Evolutionary conservation across 2,888 invertebrate genomes (phyloP), one percentile per base, ranked within the genome.

Genomic region (Aleiodes leptofemur): DNA sequence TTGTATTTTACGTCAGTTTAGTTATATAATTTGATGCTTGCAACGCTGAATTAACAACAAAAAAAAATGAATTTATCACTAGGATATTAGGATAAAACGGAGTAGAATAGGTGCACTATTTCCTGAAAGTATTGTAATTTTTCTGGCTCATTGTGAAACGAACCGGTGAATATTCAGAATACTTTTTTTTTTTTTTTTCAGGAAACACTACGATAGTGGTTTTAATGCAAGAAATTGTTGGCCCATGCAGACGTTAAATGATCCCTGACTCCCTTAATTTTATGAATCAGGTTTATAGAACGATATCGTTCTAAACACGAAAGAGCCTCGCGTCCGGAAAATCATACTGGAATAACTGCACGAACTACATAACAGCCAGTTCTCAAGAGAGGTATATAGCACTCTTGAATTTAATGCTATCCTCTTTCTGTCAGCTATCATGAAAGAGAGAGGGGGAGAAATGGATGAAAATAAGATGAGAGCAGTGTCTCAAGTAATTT

Each of bases 131-230:
- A 59, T 11, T 59, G 59, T 48, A 48, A 71, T 71, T 71, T 71
- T 71, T 59, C 50, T 71, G 57, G 57, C 8, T 38, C 56, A 56
- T 43, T 56, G 55, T 70, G 43, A 70, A 55, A 38, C 59, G 57
- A 29, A 7, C 50, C 57, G 71, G 29, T 71, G 48, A 50, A 59
- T 71, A 71, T 57, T 71, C 48, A 71, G 57, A 23, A 71, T 50
- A 29, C 29, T 71, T 23, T 50, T 59, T 29, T n/a, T 48, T 31
- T 71, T 23, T 50, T 59, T 29, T n/a, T 48, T 31, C 70, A 70
- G 70, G 11, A 55, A 55, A 70, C 38, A 23, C n/a, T 5, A 56
- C 38, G 55, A 64, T 64, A 48, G 64, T 64, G 43, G 48, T 64
- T 64, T 64, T 48, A 64, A 64, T 64, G 64, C 43, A 64, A 48